Percentiles rank a stretch among this genome's conserved stretches.
phyloP scores from a whole-genome alignment of 2,888 invertebrate genomes.

The Oxystoma pomonae region DNA sequence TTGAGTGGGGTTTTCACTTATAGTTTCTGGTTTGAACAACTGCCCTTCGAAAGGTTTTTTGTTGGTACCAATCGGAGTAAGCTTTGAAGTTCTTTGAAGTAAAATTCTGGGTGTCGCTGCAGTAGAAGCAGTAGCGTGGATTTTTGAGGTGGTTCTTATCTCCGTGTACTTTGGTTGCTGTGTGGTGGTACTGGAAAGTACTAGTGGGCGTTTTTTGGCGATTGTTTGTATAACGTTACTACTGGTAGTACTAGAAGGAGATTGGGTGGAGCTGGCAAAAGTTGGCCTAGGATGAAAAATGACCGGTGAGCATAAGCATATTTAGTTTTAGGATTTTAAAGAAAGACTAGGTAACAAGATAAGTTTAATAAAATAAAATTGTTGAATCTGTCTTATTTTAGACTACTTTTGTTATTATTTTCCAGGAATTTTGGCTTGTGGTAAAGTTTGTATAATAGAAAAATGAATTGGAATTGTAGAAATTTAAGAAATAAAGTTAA shows the following conservation, averaged over 20 bases:
- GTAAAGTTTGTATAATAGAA: too few relatives aligned
- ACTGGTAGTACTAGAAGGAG: conserved; percentile 56
- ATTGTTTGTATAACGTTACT: conserved; percentile 58
- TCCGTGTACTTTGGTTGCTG: conserved; percentile 36
- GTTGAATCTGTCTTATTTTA: too few relatives aligned
- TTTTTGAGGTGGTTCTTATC: conserved; percentile 39
- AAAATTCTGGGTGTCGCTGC: conserved; percentile 43
- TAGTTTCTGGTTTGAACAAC: conserved; percentile 39
- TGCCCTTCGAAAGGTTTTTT: conserved; percentile 38
- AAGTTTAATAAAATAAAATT: too few relatives aligned
- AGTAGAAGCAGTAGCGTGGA: conserved; percentile 41
- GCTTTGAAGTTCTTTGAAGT: conserved; percentile 37
- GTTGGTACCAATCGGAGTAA: conserved; percentile 39
- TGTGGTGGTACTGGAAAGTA: conserved; percentile 40
- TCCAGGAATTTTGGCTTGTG: too few relatives aligned
- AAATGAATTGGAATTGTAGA: too few relatives aligned
- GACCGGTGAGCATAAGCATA: conserved; percentile 38
- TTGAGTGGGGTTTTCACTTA: conserved; percentile 38
- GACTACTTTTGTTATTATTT: too few relatives aligned
- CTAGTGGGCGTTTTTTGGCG: conserved; percentile 43
- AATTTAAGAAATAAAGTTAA: too few relatives aligned
- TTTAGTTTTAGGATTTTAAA: too few relatives aligned
- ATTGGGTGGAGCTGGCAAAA: conserved; percentile 45
- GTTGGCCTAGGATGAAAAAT: background rate
- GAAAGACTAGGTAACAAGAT: too few relatives aligned